phyloP scores from a whole-genome alignment of 1,140 invertebrate species.

The Sycobia sp. region DNA sequence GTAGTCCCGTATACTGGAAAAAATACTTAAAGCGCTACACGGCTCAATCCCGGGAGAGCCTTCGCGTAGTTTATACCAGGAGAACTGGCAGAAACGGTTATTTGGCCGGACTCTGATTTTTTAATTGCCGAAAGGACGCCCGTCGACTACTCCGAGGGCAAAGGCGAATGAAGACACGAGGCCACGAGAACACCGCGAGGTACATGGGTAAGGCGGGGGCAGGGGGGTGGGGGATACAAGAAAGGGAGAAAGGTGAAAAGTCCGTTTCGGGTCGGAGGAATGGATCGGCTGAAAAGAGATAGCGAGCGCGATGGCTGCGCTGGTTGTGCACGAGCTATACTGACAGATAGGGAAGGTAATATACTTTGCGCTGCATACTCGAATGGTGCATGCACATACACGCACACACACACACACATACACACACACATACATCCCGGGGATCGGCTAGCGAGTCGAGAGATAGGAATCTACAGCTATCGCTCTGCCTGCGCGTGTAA shows the following conservation, averaged over 20 bases:
- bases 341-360: slow-evolving; percentile 19
- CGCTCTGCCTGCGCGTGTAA: slow-evolving; percentile 38
- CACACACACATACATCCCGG: background rate
- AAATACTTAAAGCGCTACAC: too few relatives aligned
- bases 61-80: too few relatives aligned
- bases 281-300: background rate
- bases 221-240: background rate
- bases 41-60: too few relatives aligned
- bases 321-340: too few relatives aligned
- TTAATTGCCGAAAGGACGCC: too few relatives aligned
- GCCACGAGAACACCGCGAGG: background rate
- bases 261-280: background rate
- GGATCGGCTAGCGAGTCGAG: too few relatives aligned
- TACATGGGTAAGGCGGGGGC: background rate
- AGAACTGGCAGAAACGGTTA: too few relatives aligned
- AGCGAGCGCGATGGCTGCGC: background rate
- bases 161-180: background rate
- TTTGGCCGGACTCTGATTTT: too few relatives aligned
- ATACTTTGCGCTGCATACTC: background rate
- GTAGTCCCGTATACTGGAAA: too few relatives aligned
- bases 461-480: slow-evolving; percentile 23
- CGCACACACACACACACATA: too few relatives aligned
- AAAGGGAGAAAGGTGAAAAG: background rate
- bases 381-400: too few relatives aligned
- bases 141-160: too few relatives aligned